Evolutionary conservation across 2,113 vertebrate species (phyloP).

Genomic region (Amphiprion ocellaris): DNA sequence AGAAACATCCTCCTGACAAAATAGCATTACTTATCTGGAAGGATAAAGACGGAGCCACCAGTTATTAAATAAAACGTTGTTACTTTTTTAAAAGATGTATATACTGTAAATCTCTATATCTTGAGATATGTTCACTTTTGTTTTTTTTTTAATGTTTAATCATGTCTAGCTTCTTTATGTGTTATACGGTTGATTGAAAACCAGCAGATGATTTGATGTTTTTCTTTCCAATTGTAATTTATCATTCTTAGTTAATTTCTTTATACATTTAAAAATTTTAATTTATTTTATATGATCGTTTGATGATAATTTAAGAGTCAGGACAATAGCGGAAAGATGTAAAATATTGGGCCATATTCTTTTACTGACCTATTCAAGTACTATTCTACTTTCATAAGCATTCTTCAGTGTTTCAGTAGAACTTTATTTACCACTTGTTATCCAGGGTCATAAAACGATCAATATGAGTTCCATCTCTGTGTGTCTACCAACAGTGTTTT

Average conservation of each 20-base stretch:
- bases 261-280: background rate
- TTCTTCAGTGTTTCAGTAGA: too few species aligned
- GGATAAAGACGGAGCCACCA: conserved; percentile 28
- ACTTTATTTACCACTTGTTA: too few species aligned
- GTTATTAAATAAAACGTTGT: conserved; percentile 62
- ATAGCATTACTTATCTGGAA: conserved; percentile 33
- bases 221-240: conserved; percentile 51
- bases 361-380: background rate
- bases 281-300: conserved; percentile 30
- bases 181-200: conserved; percentile 74
- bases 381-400: background rate
- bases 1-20: conserved; percentile 39
- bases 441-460: too few species aligned
- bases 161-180: conserved; percentile 75
- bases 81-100: conserved; percentile 81
- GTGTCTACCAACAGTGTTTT: too few species aligned
- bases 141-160: conserved; percentile 74
- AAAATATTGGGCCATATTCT: background rate
- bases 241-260: conserved; percentile 48
- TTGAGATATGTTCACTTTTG: conserved; percentile 79
- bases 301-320: conserved; percentile 27
- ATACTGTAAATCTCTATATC: conserved; percentile 83
- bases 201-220: conserved; percentile 77
- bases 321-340: conserved; percentile 15
- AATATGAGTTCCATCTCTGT: too few species aligned